Evolutionary conservation across 2,113 vertebrate species (phyloP).

Genomic region (Ciconia maguari): DNA sequence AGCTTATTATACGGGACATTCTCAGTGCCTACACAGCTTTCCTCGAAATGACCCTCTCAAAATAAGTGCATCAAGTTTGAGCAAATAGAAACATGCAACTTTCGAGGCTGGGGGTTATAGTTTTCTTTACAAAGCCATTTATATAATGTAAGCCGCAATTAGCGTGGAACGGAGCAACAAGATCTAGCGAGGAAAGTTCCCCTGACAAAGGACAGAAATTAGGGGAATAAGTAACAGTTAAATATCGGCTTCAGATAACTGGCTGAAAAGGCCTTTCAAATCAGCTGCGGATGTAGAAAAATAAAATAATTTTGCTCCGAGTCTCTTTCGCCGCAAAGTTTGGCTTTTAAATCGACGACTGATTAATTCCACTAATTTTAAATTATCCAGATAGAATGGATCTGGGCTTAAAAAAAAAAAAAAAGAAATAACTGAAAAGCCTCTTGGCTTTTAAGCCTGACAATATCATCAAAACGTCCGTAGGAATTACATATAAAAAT

Average conservation of each 20-base stretch:
- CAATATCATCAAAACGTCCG: slow-evolving; percentile 75
- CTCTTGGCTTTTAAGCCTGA: slow-evolving; percentile 74
- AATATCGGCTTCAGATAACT: slow-evolving; percentile 76
- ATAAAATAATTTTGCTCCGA: slow-evolving; percentile 70
- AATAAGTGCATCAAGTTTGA: slow-evolving; percentile 98
- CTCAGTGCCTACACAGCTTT: slow-evolving; percentile 94
- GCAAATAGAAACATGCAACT: slow-evolving; percentile 98
- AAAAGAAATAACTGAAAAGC: slow-evolving; percentile 57
- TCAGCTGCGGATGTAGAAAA: slow-evolving; percentile 67
- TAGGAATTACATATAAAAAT: slow-evolving; percentile 77
- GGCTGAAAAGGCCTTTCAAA: slow-evolving; percentile 75
- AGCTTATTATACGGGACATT: slow-evolving; percentile 99
- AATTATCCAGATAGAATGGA: slow-evolving; percentile 72
- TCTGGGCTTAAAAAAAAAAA: slow-evolving; percentile 11
- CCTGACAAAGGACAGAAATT: slow-evolving; percentile 80
- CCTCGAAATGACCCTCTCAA: slow-evolving; percentile 97
- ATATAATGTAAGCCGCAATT: slow-evolving; percentile 84
- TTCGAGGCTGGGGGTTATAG: slow-evolving; percentile 96
- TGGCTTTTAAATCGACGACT: slow-evolving; percentile 60
- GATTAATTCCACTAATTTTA: slow-evolving; percentile 75
- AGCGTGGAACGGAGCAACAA: slow-evolving; percentile 76
- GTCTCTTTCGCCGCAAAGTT: background rate
- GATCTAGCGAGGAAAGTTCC: slow-evolving; percentile 79
- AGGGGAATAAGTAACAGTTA: slow-evolving; percentile 81
- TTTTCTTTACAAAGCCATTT: slow-evolving; percentile 95